Conservation (phyloP, 64 coral and sea anemone genomes). For the Pocillopora verrucosa region DNA sequence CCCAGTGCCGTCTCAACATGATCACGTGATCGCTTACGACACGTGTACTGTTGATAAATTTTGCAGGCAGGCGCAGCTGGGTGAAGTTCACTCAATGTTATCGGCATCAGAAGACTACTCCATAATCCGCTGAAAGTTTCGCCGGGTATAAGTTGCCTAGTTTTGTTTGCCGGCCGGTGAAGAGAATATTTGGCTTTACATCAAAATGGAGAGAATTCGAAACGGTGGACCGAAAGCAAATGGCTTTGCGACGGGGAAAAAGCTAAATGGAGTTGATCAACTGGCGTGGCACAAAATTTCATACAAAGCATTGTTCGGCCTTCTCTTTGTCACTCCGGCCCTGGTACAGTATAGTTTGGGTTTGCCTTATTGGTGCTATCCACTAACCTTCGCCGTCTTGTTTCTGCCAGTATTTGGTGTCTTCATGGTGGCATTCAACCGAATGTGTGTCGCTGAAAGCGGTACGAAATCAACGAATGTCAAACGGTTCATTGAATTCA, state of each 20-base stretch:
- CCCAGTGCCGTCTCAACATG: neutral
- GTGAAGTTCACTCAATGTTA: constrained; percentile 32
- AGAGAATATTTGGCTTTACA: neutral
- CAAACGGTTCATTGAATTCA: constrained; percentile 78
- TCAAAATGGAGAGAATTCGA: constrained; percentile 50
- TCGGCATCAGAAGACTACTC: neutral
- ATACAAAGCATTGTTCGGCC: constrained; percentile 73
- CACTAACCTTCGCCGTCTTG: constrained; percentile 27
- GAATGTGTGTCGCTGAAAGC: constrained; percentile 62
- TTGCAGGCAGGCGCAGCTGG: constrained; percentile 21
- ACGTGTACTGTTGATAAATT: constrained; percentile 30
- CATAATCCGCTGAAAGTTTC: neutral
- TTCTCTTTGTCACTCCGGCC: constrained; percentile 67
- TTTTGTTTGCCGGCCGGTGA: neutral
- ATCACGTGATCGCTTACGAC: constrained; percentile 37
- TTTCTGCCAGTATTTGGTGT: constrained; percentile 72
- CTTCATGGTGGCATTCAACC: constrained; percentile 86
- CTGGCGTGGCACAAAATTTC: constrained; percentile 88
- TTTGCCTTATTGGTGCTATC: constrained; percentile 92
- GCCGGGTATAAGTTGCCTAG: neutral
- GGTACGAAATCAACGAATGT: constrained; percentile 55
- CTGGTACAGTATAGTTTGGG: constrained; percentile 78
- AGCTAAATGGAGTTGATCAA: constrained; percentile 72
- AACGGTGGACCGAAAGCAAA: constrained; percentile 57
- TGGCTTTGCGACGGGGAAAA: constrained; percentile 5